Conservation (phyloP, 2,888 invertebrate genomes). For the Dryomyza anilis region DNA sequence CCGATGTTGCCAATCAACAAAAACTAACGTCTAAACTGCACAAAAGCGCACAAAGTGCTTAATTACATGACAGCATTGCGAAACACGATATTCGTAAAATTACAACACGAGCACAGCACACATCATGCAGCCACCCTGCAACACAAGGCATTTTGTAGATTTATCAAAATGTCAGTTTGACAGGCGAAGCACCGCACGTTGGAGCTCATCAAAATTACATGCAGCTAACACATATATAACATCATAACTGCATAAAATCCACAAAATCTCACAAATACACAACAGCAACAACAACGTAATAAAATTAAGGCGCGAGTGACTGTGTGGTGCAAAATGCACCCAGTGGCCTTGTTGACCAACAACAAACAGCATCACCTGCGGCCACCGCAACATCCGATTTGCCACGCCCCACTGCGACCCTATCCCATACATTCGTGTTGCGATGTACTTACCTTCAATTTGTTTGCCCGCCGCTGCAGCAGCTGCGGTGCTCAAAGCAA, state of each 20-base stretch:
- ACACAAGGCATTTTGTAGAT: conserved; percentile 42
- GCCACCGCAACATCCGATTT: not conserved
- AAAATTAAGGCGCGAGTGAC: not conserved
- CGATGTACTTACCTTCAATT: conserved; percentile 74
- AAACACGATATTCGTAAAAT: conserved; percentile 3
- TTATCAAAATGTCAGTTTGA: conserved; percentile 52
- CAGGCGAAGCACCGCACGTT: conserved; percentile 17
- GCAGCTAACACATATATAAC: conserved; percentile 1
- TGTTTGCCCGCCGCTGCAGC: conserved; percentile 88
- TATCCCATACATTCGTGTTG: not conserved
- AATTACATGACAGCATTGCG: conserved; percentile 18
- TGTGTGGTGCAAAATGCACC: not conserved
- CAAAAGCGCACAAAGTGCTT: too few species aligned
- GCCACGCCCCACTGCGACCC: not conserved
- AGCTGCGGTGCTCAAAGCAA: conserved; percentile 75
- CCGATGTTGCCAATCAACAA: too few species aligned
- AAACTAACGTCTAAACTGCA: too few species aligned
- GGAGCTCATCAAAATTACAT: conserved; percentile 14
- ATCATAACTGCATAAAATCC: conserved; percentile 24
- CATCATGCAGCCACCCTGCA: conserved; percentile 4
- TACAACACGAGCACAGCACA: too few species aligned
- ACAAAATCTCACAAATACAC: conserved; percentile 28
- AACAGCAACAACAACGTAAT: not conserved
- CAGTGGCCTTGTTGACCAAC: not conserved
- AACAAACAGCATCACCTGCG: not conserved